phyloP scores from a whole-genome alignment of 1,140 invertebrate species.

The Lasaia peninsularis region DNA sequence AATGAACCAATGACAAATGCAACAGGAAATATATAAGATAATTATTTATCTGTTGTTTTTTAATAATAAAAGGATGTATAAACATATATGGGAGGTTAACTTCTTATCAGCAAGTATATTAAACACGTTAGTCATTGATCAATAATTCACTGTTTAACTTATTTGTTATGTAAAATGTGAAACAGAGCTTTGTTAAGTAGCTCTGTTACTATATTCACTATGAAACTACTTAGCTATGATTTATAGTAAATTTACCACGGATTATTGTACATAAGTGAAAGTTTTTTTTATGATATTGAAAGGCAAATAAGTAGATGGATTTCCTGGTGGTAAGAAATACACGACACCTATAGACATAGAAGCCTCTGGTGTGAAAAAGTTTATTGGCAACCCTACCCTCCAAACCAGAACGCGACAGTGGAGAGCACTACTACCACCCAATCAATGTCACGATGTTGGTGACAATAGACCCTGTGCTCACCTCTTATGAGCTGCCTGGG shows the following conservation, averaged over 20 bases:
- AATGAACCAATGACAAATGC: not conserved
- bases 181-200: not conserved
- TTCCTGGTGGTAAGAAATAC: no score
- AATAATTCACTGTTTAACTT: not conserved
- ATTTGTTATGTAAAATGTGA: not conserved
- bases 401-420: no score
- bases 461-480: no score
- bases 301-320: no score
- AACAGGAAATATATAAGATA: not conserved
- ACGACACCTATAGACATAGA: no score
- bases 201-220: not conserved
- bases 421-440: no score
- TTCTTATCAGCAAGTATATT: not conserved
- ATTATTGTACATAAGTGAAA: no score
- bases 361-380: no score
- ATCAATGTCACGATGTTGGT: no score
- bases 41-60: slow-evolving; percentile 1
- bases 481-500: no score
- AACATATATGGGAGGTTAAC: not conserved
- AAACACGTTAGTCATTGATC: not conserved
- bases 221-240: not conserved
- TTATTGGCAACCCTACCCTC: no score
- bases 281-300: no score
- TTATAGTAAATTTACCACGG: slow-evolving; percentile 17
- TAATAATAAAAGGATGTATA: not conserved